Evolutionary conservation across 2,797 vertebrate species (phyloP).

Genomic region (Hafferia zeledoni): DNA sequence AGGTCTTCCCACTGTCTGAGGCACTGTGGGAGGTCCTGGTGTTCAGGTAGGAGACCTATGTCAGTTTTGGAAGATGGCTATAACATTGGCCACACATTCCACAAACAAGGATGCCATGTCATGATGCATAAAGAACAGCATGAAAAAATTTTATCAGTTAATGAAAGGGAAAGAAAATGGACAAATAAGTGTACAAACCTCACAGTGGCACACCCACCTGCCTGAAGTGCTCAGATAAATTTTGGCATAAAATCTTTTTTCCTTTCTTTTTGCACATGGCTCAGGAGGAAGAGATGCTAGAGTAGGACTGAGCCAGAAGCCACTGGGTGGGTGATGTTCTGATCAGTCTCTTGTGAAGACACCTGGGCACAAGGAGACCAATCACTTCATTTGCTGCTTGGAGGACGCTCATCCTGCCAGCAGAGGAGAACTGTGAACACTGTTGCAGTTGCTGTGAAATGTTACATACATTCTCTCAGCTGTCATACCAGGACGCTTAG

Average conservation of each 20-base stretch:
- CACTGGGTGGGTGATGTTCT: background rate
- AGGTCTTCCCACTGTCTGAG: background rate
- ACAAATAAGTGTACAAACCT: background rate
- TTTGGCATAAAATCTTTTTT: background rate
- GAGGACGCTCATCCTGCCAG: background rate
- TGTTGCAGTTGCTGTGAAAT: background rate
- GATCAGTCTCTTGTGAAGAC: background rate
- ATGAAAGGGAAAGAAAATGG: background rate
- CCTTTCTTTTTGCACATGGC: background rate
- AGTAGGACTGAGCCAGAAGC: background rate
- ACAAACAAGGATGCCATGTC: background rate
- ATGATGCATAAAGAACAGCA: background rate
- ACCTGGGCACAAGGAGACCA: background rate
- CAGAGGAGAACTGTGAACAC: background rate
- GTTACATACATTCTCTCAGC: background rate
- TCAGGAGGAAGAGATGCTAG: background rate
- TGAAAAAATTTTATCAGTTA: background rate
- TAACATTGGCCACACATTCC: background rate
- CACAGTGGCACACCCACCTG: background rate
- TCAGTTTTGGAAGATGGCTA: background rate
- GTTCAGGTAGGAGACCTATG: background rate
- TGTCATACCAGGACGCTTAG: background rate
- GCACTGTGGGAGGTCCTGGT: background rate
- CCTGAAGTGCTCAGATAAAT: background rate
- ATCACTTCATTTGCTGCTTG: background rate